A percentile compares a stretch with the other conserved stretches of the same genome.
Conservation (phyloP, 37 sponge, comb jelly and placozoan genomes). For the Amphimedon queenslandica region DNA sequence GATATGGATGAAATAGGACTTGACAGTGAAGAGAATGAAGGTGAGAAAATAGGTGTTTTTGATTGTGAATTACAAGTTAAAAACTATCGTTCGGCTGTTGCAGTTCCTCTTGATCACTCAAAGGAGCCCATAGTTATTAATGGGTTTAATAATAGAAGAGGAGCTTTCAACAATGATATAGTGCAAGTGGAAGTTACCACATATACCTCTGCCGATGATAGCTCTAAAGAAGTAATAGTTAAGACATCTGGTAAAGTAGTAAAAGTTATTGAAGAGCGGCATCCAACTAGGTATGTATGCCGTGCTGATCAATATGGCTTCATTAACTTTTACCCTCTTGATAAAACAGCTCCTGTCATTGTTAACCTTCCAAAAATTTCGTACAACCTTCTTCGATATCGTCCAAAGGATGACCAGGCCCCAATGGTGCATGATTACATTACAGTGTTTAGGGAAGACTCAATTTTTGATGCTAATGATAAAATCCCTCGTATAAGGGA, state of each 20-base stretch:
- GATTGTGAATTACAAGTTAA: constrained; percentile 12
- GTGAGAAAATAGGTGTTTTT: not conserved
- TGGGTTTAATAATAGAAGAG: constrained; percentile 43
- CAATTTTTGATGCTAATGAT: not conserved
- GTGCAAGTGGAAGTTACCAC: constrained; percentile 39
- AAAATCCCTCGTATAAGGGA: constrained; percentile 41
- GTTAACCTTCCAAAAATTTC: constrained; percentile 58
- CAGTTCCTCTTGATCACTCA: constrained; percentile 49
- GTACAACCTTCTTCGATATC: not conserved
- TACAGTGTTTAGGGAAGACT: constrained; percentile 30
- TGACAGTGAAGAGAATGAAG: not conserved
- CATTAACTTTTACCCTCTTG: constrained; percentile 51
- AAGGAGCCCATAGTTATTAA: not conserved
- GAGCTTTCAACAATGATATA: constrained; percentile 54
- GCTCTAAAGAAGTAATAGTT: too few relatives aligned
- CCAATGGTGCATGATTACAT: not conserved
- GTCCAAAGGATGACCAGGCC: not conserved
- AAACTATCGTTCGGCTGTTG: constrained; percentile 22
- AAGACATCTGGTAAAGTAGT: constrained; percentile 37
- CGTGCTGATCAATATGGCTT: constrained; percentile 29
- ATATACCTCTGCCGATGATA: constrained; percentile 7
- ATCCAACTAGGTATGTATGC: constrained; percentile 31
- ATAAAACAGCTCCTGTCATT: constrained; percentile 34
- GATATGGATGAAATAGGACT: too few relatives aligned
- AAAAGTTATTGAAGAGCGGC: constrained; percentile 20